phyloP scores from a whole-genome alignment of 2,113 vertebrate species.

The Cyprinus carpio region DNA sequence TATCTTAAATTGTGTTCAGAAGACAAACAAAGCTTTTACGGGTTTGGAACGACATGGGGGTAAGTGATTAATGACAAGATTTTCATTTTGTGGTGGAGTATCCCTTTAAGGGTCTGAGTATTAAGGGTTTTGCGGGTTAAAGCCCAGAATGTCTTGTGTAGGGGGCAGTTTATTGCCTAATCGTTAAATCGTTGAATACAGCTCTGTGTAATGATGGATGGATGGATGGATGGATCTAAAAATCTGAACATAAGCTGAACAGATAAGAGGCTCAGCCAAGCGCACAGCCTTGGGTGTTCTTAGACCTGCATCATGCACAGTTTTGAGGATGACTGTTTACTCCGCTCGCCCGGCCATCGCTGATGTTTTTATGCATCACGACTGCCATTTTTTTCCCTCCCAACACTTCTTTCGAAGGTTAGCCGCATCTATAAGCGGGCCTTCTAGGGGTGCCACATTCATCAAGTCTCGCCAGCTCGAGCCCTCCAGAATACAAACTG shows the following conservation, averaged over 20 bases:
- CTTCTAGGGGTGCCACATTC: slow-evolving; percentile 64
- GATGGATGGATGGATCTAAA: neutral
- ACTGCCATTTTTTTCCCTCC: slow-evolving; percentile 16
- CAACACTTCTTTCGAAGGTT: slow-evolving; percentile 66
- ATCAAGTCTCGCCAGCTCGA: slow-evolving; percentile 65
- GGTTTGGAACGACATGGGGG: too few species aligned
- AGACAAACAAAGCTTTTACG: too few species aligned
- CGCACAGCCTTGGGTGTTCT: slow-evolving; percentile 28
- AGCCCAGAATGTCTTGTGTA: neutral
- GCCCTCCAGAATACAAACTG: slow-evolving; percentile 65
- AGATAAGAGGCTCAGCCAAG: neutral
- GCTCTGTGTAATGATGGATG: neutral
- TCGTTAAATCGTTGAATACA: neutral
- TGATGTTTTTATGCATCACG: slow-evolving; percentile 54
- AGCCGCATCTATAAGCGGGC: slow-evolving; percentile 69
- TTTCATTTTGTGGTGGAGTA: too few species aligned
- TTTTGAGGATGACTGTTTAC: slow-evolving; percentile 26
- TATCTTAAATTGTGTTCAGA: too few species aligned
- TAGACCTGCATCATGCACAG: neutral
- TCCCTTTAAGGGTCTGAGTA: neutral
- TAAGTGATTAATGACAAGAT: too few species aligned
- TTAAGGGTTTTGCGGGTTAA: neutral
- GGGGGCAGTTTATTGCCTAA: neutral
- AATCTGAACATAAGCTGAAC: neutral
- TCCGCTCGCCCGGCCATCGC: slow-evolving; percentile 1